Base-by-base conservation (phyloP, 2,888 invertebrate species). In the Eucera pruinosa region DNA sequence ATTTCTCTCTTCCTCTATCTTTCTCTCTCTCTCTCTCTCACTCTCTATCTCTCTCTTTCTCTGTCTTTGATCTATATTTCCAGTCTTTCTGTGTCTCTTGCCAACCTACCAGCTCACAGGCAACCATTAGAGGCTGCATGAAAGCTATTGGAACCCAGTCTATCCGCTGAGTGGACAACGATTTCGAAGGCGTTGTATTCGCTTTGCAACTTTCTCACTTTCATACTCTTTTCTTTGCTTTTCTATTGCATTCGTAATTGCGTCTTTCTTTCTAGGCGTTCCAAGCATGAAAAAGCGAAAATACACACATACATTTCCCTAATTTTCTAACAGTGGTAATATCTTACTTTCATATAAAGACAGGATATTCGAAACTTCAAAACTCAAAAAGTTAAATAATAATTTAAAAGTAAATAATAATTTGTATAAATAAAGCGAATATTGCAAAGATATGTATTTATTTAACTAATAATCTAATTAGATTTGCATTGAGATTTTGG, bases 101-200 rank as follows among this genome's bases (percentile, higher is more conserved):
- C 58, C 64, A 60, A 55, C 62, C 50, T 89, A 88, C 89, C 87
- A 84, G 84, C 78, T 76, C 84, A 80, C 86, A 85, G 86, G 86
- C 82, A 84, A 83, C 90, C 90, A 89, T 91, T 91, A 91, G 87
- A 73, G 86, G 85, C 83, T 80, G 83, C 83, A 85, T 88, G 89
- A 90, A 89, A 90, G 89, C 89, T 90, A 90, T 91, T 89, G 89
- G 88, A 88, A 88, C 85, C 82, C 84, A 80, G 82, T 82, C 83
- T 57, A 84, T 86, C 87, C 86, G 88, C 83, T 79, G 82, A 88
- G 67, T 70, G 78, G 74, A 41, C 75, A 62, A 75, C 73, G 73
- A 85, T 86, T 85, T 75, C 73, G 70, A 75, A 64, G 69, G 54
- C 68, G 68, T 62, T 47, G 20, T 57, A 39, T 73, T 55, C 74